A percentile compares a stretch with the other conserved stretches of the same genome.
Evolutionary conservation across 1,140 invertebrate genomes (phyloP).

Genomic region (Leptinotarsa undecemlineata): DNA sequence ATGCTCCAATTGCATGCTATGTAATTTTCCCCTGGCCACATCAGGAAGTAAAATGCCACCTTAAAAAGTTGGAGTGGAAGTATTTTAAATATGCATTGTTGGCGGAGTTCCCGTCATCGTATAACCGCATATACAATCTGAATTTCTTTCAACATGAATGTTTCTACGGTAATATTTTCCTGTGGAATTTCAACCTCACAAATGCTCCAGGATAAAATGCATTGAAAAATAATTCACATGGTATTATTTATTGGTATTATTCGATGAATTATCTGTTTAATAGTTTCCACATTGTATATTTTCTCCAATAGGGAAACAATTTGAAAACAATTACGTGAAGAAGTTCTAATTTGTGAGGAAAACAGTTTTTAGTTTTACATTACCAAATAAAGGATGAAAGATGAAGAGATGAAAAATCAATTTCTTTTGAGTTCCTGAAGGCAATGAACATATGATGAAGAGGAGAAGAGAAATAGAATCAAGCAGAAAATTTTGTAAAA

Average conservation of each 20-base stretch:
- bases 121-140: not conserved
- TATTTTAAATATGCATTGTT: not conserved
- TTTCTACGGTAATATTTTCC: not conserved
- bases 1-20: slow-evolving; percentile 3
- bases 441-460: too few species aligned
- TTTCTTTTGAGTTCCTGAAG: too few species aligned
- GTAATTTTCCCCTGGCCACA: not conserved
- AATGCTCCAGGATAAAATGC: not conserved
- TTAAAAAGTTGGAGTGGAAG: slow-evolving; percentile 3
- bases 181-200: not conserved
- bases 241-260: not conserved
- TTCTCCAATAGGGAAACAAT: too few species aligned
- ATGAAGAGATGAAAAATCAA: too few species aligned
- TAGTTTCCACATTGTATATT: too few species aligned
- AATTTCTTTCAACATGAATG: not conserved
- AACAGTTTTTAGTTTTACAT: too few species aligned
- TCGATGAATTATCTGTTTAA: not conserved
- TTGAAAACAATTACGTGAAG: too few species aligned
- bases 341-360: too few species aligned
- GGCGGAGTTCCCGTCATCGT: not conserved
- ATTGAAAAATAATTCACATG: not conserved
- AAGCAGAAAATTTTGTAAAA: too few species aligned
- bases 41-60: not conserved
- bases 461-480: too few species aligned
- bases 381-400: too few species aligned